Conservation (phyloP, 2,797 vertebrate genomes). For the Spinus olivaceus region DNA sequence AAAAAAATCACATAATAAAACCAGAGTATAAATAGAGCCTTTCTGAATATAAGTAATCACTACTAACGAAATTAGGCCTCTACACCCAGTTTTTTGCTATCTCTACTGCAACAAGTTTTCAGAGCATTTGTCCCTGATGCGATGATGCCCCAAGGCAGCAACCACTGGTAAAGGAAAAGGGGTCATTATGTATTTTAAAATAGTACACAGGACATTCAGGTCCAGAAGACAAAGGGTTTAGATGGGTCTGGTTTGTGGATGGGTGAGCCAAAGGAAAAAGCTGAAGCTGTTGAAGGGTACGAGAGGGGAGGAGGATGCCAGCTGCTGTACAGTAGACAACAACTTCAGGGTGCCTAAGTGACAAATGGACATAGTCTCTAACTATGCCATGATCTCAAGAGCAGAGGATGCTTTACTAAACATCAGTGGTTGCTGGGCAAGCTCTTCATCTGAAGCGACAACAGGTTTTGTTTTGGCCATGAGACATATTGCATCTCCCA, state of each 20-base stretch:
- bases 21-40: background rate
- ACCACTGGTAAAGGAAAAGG: background rate
- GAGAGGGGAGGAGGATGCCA: background rate
- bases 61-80: background rate
- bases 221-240: background rate
- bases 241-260: background rate
- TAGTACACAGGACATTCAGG: background rate
- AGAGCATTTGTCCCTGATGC: background rate
- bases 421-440: background rate
- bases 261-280: background rate
- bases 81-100: rapidly evolving
- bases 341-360: background rate
- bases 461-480: background rate
- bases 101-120: background rate
- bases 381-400: background rate
- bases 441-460: background rate
- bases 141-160: background rate
- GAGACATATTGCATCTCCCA: background rate
- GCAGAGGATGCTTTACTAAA: background rate
- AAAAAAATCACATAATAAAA: background rate
- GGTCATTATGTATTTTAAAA: background rate
- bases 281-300: background rate
- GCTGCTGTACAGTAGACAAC: background rate
- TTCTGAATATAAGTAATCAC: background rate
- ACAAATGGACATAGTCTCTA: background rate